Conservation (phyloP, 2,113 vertebrate species). For the Zosterops lateralis region DNA sequence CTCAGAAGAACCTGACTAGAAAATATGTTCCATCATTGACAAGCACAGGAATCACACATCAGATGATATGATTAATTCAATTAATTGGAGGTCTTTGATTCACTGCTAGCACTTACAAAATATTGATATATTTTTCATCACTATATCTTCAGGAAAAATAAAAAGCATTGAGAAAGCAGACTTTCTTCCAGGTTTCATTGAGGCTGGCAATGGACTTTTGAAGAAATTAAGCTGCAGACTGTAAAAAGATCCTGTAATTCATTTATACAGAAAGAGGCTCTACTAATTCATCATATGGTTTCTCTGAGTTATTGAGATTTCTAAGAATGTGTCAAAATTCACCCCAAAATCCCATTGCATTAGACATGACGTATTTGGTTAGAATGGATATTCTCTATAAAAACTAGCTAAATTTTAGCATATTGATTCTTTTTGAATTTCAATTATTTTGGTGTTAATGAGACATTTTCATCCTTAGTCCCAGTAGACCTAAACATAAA, state of each 20-base stretch:
- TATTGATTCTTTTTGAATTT: not conserved
- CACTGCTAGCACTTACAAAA: not conserved
- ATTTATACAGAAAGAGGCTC: not conserved
- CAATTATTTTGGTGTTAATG: not conserved
- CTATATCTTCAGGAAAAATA: not conserved
- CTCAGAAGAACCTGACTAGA: not conserved
- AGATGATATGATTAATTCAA: not conserved
- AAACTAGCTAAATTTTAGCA: not conserved
- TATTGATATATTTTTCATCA: not conserved
- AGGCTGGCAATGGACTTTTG: not conserved
- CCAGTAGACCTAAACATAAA: not conserved
- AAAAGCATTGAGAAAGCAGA: not conserved
- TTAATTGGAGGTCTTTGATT: not conserved
- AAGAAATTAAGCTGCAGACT: not conserved
- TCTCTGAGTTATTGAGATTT: not conserved
- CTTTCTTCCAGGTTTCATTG: not conserved
- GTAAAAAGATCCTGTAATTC: not conserved
- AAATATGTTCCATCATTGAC: not conserved
- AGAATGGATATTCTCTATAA: not conserved
- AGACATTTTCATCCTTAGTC: not conserved
- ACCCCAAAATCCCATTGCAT: not conserved
- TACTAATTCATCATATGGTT: not conserved
- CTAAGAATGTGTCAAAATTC: not conserved
- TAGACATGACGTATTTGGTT: rapidly evolving
- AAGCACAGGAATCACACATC: not conserved